Evolutionary conservation across 2,797 vertebrate genomes (phyloP).

Genomic region (Tapera naevia): DNA sequence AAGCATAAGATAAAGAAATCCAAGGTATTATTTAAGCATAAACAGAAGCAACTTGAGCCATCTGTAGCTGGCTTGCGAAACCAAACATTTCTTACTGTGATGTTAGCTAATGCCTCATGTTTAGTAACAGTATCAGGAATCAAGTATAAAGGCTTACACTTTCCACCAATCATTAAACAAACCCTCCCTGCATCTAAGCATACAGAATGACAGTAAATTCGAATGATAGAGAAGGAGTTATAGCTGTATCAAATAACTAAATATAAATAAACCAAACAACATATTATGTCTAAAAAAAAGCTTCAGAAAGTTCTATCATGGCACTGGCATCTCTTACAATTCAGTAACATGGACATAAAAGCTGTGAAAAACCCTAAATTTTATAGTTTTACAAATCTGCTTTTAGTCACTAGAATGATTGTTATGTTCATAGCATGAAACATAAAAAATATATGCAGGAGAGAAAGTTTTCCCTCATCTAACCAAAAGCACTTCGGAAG

Average conservation of each 20-base stretch:
- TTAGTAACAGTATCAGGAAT: not conserved
- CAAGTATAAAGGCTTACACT: not conserved
- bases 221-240: not conserved
- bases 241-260: not conserved
- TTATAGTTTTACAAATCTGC: not conserved
- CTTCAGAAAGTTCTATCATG: not conserved
- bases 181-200: not conserved
- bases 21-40: not conserved
- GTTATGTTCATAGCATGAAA: rapidly evolving
- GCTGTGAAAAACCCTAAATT: not conserved
- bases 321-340: not conserved
- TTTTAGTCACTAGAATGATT: not conserved
- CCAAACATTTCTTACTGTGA: not conserved
- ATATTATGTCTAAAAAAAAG: not conserved
- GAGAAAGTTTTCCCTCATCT: not conserved
- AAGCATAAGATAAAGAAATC: not conserved
- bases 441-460: not conserved
- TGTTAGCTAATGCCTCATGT: not conserved
- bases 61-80: not conserved
- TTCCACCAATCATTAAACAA: not conserved
- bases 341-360: not conserved
- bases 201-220: not conserved
- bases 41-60: not conserved
- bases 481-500: not conserved
- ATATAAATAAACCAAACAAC: not conserved